Percentiles rank a stretch among this genome's conserved stretches.
phyloP scores from a whole-genome alignment of 2,888 invertebrate species.

The Latrodectus elegans region DNA sequence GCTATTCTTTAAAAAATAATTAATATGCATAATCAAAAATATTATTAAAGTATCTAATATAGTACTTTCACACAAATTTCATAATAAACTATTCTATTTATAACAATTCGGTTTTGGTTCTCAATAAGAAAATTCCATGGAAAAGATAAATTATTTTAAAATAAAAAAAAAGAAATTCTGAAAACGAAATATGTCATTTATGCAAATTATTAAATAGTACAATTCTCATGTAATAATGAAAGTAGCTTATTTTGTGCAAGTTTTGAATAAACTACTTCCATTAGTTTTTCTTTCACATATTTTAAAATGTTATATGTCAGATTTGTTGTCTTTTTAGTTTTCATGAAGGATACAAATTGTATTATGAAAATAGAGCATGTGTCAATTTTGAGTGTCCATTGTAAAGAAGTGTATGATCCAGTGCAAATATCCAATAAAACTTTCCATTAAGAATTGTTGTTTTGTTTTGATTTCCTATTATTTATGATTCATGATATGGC shows the following conservation, averaged over 20 bases:
- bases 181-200: neutral
- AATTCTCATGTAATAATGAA: neutral
- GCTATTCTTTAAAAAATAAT: too few relatives aligned
- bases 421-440: slow-evolving; percentile 69
- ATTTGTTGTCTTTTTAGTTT: slow-evolving; percentile 19
- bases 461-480: neutral
- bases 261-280: neutral
- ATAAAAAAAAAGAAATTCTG: too few relatives aligned
- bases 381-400: slow-evolving; percentile 62
- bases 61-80: too few relatives aligned
- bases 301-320: slow-evolving; percentile 10
- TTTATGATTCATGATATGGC: neutral
- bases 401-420: slow-evolving; percentile 65
- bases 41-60: too few relatives aligned
- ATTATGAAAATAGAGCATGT: slow-evolving; percentile 37
- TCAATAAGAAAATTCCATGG: too few relatives aligned
- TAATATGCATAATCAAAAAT: too few relatives aligned
- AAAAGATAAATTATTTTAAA: too few relatives aligned
- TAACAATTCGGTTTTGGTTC: too few relatives aligned
- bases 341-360: slow-evolving; percentile 33
- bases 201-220: neutral
- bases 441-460: slow-evolving; percentile 57
- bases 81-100: too few relatives aligned
- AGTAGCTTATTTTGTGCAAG: neutral
- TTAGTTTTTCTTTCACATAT: neutral